A percentile compares a stretch with the other conserved stretches of the same genome.
Evolutionary conservation across 2,888 invertebrate genomes (phyloP).

Genomic region (Incurvaria masculella): DNA sequence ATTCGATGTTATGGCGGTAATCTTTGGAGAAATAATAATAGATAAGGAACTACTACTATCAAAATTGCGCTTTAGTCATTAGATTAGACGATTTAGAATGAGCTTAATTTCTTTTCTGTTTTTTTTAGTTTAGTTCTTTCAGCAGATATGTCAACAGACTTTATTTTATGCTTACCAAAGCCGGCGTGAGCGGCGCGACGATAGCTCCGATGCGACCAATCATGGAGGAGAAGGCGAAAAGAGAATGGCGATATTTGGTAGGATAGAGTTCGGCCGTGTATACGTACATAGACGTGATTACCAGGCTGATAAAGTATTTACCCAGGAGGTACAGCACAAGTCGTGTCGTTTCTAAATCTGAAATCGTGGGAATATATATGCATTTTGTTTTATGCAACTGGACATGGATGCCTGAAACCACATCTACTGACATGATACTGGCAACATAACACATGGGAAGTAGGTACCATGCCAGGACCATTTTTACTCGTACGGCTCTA

Average conservation of each 20-base stretch:
- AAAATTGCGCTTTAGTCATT: not conserved
- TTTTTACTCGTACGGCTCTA: no score
- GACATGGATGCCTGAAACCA: no score
- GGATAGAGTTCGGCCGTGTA: constrained; percentile 71
- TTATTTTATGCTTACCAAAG: constrained; percentile 43
- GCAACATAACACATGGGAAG: no score
- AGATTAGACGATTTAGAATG: not conserved
- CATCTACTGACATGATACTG: not conserved
- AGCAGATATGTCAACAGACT: not conserved
- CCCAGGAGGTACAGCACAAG: constrained; percentile 56
- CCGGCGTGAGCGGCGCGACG: constrained; percentile 65
- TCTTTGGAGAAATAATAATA: not conserved
- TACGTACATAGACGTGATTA: constrained; percentile 63
- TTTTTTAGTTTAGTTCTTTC: not conserved
- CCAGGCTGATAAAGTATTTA: constrained; percentile 62
- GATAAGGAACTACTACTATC: not conserved
- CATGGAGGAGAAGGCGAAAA: constrained; percentile 69
- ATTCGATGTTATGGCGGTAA: no score
- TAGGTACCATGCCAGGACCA: no score
- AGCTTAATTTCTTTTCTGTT: not conserved
- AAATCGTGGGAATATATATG: constrained; percentile 11
- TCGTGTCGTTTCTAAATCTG: constrained; percentile 32
- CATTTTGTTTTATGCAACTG: no score
- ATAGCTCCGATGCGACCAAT: constrained; percentile 68
- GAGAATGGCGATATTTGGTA: constrained; percentile 63